Evolutionary conservation across 2,888 invertebrate genomes (phyloP), one percentile per base, ranked within the genome.

Genomic region (Monoplex corrugatus): DNA sequence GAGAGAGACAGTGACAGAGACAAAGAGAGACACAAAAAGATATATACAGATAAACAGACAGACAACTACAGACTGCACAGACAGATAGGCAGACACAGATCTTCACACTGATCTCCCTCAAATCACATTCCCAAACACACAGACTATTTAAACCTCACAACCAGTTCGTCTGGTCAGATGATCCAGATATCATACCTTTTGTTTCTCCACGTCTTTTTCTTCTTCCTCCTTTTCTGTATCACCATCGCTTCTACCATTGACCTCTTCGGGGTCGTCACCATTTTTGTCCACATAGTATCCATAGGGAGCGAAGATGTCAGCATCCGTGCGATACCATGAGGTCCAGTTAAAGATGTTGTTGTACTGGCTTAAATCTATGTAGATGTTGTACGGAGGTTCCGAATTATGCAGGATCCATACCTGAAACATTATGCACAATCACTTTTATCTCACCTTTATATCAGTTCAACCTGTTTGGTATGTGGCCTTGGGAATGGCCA

Each of bases 291-390:
- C 83, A 45, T 57, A 89, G 78, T 63, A 43, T n/a, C 90, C 90
- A 44, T 87, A 89, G n/a, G 89, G 89, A 23, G 89, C 87, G 44
- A 75, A 84, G 32, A 90, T 87, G 75, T 89, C 89, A 2, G 90
- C 86, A 44, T 90, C 90, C 16, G 40, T 38, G 19, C 90, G 50
- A 80, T 87, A 90, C 87, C 84, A 90, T 28, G 87, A 86, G 28
- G 90, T 90, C 90, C 90, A 90, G 87, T 90, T 90, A 68, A 90
- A 90, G 35, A 90, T 80, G 43, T 86, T 82, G 63, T 83, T 63
- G 63, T 45, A 89, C 19, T 1, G 78, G 16, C 23, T 32, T 38
- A 83, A 40, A 68, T 89, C 85, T n/a, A 87, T 23, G 80, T 43
- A 87, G 85, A 89, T 87, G 78, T 85, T 44, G 85, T 87, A 89